Conservation (phyloP, 2,113 vertebrate genomes). For the Callipepla californica region DNA sequence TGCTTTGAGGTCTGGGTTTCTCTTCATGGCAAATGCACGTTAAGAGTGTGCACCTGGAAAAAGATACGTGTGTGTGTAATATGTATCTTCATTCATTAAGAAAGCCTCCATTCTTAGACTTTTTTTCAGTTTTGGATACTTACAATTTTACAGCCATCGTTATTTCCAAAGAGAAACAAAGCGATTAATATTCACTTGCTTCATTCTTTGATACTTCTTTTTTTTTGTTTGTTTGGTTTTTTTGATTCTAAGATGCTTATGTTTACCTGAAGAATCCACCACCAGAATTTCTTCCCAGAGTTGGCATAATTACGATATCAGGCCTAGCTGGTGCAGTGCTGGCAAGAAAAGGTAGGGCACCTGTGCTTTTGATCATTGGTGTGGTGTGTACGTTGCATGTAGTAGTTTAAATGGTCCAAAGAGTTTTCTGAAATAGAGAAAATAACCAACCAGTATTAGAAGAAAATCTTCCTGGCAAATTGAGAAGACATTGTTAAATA, state of each 20-base stretch:
- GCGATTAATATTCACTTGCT: neutral
- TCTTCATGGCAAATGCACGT: neutral
- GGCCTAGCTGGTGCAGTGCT: constrained; percentile 86
- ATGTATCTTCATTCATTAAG: neutral
- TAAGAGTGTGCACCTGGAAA: neutral
- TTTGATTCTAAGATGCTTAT: constrained; percentile 81
- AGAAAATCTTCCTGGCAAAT: neutral
- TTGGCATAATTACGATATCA: constrained; percentile 84
- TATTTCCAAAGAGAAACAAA: neutral
- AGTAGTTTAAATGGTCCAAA: neutral
- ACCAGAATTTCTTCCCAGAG: constrained; percentile 86
- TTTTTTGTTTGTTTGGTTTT: neutral
- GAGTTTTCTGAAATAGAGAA: neutral
- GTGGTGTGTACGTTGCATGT: neutral
- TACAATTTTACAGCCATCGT: neutral
- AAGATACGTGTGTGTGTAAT: neutral
- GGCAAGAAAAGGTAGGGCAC: constrained; percentile 83
- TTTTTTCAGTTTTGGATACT: neutral
- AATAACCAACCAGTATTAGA: neutral
- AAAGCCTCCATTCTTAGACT: neutral
- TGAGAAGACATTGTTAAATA: neutral
- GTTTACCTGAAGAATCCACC: constrained; percentile 90
- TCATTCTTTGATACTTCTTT: neutral
- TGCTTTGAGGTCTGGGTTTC: neutral
- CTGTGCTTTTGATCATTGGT: neutral